Base-by-base conservation (phyloP, 2,113 vertebrate species). In the Nycticebus coucang region DNA sequence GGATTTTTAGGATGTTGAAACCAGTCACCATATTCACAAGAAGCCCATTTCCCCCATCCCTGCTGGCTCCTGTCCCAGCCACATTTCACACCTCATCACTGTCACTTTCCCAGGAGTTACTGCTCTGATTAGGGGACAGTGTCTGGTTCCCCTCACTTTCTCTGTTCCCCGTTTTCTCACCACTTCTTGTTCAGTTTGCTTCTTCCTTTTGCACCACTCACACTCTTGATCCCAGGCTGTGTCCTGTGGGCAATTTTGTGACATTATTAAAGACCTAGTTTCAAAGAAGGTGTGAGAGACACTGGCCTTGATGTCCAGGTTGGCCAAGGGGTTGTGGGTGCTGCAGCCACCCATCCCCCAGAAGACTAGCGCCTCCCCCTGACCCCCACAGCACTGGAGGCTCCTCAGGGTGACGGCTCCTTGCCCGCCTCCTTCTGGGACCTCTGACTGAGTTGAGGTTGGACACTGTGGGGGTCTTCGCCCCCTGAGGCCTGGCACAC, bases 111-210 rank as follows among this genome's bases (percentile, higher is more conserved):
- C 62, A 5, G 8, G 7, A 60, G 59, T 41, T 0, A 26, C 79
- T 8, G 0, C 60, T 68, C 50, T 22, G 10, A 8, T 2, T 26
- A 75, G 62, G n/a, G 4, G 15, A 0, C 8, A 12, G 24, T 6
- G 84, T 1, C 5, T 5, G 69, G 7, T n/a, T 64, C n/a, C 72
- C 82, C 41, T 74, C 30, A 9, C 64, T 12, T 30, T 69, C 93
- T 89, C 80, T 66, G 80, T 93, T 83, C 71, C 85, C 81, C 15
- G 17, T 96, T 92, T 80, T 72, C 81, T 94, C 55, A 2, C 69
- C 79, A 69, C 94, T 89, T 93, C 89, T 59, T 30, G 22, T 41
- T 24, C 0, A 9, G 50, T 26, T 6, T 6, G 4, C 75, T 69
- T 35, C 83, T 95, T 79, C 87, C 66, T 66, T 28, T 30, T 5